Percentiles rank a stretch among this genome's conserved stretches.
phyloP scores from a whole-genome alignment of 2,797 vertebrate species.

The Oreochromis grahami region DNA sequence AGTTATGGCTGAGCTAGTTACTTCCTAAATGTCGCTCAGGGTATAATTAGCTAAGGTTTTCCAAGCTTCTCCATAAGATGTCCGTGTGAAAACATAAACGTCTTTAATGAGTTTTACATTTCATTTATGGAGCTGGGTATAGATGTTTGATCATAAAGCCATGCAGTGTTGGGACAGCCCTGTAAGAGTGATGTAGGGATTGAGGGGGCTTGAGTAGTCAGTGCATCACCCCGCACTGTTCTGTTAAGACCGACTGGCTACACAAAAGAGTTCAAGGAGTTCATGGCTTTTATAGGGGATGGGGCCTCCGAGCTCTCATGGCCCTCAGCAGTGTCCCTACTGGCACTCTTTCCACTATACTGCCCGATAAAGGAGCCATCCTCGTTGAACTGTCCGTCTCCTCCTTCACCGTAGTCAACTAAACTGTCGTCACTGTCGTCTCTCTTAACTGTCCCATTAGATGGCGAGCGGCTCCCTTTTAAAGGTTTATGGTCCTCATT shows the following conservation, averaged over 20 bases:
- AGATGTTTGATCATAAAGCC: slow-evolving; percentile 46
- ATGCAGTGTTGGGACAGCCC: slow-evolving; percentile 44
- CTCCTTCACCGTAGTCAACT: slow-evolving; percentile 98
- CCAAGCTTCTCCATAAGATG: background rate
- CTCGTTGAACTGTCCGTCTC: slow-evolving; percentile 98
- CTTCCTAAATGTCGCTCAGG: background rate
- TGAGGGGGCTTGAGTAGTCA: slow-evolving; percentile 21
- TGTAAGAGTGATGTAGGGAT: background rate
- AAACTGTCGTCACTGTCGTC: slow-evolving; percentile 98
- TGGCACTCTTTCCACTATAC: slow-evolving; percentile 93
- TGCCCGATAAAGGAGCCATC: slow-evolving; percentile 99
- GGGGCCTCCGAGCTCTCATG: slow-evolving; percentile 95
- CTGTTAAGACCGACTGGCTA: slow-evolving; percentile 59
- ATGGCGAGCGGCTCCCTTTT: slow-evolving; percentile 94
- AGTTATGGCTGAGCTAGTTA: slow-evolving; percentile 19
- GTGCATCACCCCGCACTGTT: slow-evolving; percentile 14
- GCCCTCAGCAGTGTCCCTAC: slow-evolving; percentile 87
- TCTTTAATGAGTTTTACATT: background rate
- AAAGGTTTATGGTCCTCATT: slow-evolving; percentile 97
- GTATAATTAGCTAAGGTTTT: background rate
- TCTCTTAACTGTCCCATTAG: slow-evolving; percentile 95
- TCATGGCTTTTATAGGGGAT: slow-evolving; percentile 95
- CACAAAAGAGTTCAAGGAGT: slow-evolving; percentile 99
- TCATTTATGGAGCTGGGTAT: slow-evolving; percentile 4
- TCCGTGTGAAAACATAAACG: background rate